These are phyloP conservation scores for Trichechus manatus DNA, from an alignment of 2,113 vertebrate genomes.

Conservation along the genomic window DNA sequence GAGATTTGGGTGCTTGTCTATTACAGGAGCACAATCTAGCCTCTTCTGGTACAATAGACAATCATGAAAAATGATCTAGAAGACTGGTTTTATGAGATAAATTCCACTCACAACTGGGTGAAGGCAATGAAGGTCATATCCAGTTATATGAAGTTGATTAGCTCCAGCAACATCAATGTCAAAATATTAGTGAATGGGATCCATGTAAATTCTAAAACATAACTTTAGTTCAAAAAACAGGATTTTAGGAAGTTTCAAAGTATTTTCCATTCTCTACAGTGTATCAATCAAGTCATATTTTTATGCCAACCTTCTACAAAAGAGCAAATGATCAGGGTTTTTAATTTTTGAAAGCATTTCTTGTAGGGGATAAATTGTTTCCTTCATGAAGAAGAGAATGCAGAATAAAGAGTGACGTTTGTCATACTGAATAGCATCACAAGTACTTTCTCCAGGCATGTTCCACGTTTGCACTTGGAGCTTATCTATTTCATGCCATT, in stretches of 20 bases:
- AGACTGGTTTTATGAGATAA: background rate
- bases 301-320: background rate
- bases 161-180: accelerated
- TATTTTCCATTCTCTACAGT: background rate
- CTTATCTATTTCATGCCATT: constrained; percentile 49
- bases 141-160: background rate
- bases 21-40: background rate
- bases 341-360: constrained; percentile 15
- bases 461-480: background rate
- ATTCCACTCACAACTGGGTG: background rate
- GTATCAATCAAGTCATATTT: background rate
- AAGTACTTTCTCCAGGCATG: background rate
- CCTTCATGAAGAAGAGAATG: background rate
- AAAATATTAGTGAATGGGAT: background rate
- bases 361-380: background rate
- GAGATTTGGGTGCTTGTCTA: background rate
- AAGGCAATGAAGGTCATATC: background rate
- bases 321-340: background rate
- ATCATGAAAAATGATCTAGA: background rate
- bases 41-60: background rate
- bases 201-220: background rate
- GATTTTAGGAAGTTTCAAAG: background rate
- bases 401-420: background rate
- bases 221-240: background rate
- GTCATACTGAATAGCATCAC: background rate